Conservation (phyloP, 2,888 invertebrate genomes). For the Parthenolecanium corni region DNA sequence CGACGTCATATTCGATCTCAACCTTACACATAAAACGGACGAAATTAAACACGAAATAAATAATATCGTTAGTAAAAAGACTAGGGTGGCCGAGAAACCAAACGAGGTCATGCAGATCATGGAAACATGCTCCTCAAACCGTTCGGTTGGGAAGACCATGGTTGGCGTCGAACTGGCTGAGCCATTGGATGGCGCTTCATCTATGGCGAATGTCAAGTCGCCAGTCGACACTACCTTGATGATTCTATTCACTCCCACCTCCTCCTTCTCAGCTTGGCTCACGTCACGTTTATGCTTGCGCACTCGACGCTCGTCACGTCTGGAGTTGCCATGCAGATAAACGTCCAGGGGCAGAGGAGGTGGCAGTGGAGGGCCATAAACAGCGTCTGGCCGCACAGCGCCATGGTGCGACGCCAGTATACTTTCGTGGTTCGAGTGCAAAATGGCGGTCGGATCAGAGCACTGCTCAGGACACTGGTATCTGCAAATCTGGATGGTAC, state of each 20-base stretch:
- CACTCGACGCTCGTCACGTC: conserved; percentile 70
- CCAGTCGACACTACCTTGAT: conserved; percentile 86
- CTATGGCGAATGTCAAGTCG: conserved; percentile 71
- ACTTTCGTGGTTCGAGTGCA: conserved; percentile 37
- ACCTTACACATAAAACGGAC: conserved; percentile 68
- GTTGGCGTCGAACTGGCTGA: conserved; percentile 50
- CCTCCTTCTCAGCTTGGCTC: conserved; percentile 58
- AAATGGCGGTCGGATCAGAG: conserved; percentile 48
- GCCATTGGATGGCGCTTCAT: conserved; percentile 51
- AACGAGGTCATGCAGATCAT: conserved; percentile 88
- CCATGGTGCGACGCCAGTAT: conserved; percentile 47
- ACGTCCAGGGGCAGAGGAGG: conserved; percentile 46
- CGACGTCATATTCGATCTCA: conserved; percentile 37
- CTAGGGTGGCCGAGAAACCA: conserved; percentile 77
- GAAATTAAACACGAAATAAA: conserved; percentile 75
- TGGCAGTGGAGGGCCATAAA: conserved; percentile 56
- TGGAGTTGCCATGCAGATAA: conserved; percentile 54
- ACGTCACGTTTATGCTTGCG: conserved; percentile 62
- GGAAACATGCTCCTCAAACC: conserved; percentile 43
- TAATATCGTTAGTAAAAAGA: conserved; percentile 68
- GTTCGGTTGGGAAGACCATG: conserved; percentile 58
- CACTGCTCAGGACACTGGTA: conserved; percentile 90
- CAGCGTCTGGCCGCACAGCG: conserved; percentile 42
- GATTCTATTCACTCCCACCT: conserved; percentile 77
- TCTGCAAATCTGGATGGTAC: conserved; percentile 86